phyloP scores from a whole-genome alignment of 1,140 invertebrate genomes.

The Cyphomyrmex costatus region DNA sequence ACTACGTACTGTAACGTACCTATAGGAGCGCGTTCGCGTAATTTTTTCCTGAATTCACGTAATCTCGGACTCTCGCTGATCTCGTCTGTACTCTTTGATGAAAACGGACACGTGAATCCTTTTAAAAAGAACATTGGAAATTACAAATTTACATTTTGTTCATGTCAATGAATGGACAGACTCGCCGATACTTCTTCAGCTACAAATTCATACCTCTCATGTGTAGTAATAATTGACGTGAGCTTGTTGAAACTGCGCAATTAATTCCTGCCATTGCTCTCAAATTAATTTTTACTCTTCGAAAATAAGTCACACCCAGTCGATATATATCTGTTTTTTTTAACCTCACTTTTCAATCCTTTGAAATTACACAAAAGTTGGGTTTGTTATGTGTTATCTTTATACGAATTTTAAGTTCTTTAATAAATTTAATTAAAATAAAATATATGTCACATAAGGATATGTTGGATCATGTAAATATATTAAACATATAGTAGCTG shows the following conservation, averaged over 20 bases:
- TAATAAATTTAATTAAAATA: neutral
- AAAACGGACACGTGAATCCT: slow-evolving; percentile 53
- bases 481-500: neutral
- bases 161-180: neutral
- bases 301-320: neutral
- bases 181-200: neutral
- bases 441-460: neutral
- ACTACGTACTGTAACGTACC: no score
- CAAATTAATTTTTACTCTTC: neutral
- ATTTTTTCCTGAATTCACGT: slow-evolving; percentile 84
- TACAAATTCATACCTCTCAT: slow-evolving; percentile 18
- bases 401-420: neutral
- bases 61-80: slow-evolving; percentile 80
- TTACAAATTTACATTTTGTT: neutral
- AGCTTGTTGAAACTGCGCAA: neutral
- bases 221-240: neutral
- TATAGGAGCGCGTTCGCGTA: slow-evolving; percentile 83
- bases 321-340: neutral
- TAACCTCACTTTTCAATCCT: neutral
- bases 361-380: slow-evolving; percentile 8
- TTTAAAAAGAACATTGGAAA: neutral
- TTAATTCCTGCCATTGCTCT: slow-evolving; percentile 31
- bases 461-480: no score
- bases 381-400: neutral
- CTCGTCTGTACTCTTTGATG: slow-evolving; percentile 72